Percentiles rank a stretch among this genome's conserved stretches.
Conservation (phyloP, 2,888 invertebrate genomes). For the Hydriomena furcata region DNA sequence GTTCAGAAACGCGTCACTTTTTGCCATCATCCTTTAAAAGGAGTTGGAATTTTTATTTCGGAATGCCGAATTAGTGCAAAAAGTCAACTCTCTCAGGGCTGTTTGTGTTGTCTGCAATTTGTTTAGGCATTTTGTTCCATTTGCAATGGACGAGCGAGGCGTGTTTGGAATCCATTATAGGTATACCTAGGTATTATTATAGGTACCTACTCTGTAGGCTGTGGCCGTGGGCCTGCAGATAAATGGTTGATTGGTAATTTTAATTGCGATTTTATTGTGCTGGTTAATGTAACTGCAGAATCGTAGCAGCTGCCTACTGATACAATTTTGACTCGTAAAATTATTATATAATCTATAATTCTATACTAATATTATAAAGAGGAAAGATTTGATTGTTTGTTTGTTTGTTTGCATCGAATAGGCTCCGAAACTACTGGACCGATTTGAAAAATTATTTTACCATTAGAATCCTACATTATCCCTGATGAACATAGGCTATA, state of each 20-base stretch:
- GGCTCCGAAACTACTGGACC: too few species aligned
- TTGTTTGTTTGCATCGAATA: too few species aligned
- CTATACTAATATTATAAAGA: too few species aligned
- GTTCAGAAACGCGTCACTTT: slow-evolving; percentile 49
- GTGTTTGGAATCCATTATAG: slow-evolving; percentile 68
- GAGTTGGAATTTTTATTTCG: slow-evolving; percentile 82
- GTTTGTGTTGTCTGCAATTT: slow-evolving; percentile 66
- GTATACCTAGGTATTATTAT: too few species aligned
- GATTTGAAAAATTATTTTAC: too few species aligned
- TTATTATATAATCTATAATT: too few species aligned
- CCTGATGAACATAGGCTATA: too few species aligned
- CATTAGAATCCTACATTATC: too few species aligned
- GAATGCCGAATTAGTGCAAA: slow-evolving; percentile 84
- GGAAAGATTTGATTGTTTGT: too few species aligned
- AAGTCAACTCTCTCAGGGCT: slow-evolving; percentile 69
- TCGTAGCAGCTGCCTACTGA: slow-evolving; percentile 14
- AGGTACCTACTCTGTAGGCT: slow-evolving; percentile 60
- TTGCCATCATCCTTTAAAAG: slow-evolving; percentile 58
- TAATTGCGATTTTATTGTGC: slow-evolving; percentile 35
- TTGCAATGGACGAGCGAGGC: slow-evolving; percentile 55
- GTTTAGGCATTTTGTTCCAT: slow-evolving; percentile 81
- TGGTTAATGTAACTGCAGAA: slow-evolving; percentile 19
- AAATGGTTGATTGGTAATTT: slow-evolving; percentile 35
- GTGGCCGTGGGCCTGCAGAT: too few species aligned
- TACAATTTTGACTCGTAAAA: too few species aligned